Percentiles rank a stretch among this genome's conserved stretches.
phyloP scores from a whole-genome alignment of 2,113 vertebrate species.

The Vireo altiloquus region DNA sequence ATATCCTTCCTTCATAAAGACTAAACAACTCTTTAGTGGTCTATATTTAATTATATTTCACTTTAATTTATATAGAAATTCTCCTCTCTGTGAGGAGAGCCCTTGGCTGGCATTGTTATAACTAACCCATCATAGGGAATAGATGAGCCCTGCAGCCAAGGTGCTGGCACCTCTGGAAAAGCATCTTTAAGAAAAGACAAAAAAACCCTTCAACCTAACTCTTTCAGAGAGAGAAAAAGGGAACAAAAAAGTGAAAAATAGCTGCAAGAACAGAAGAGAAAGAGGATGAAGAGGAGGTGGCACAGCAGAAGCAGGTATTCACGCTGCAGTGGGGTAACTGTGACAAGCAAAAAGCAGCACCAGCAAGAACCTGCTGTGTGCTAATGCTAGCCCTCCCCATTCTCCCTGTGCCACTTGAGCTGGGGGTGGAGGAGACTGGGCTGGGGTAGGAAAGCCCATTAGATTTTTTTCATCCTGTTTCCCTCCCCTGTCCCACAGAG shows the following conservation, averaged over 20 bases:
- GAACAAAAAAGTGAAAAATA: not conserved
- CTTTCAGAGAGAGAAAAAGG: not conserved
- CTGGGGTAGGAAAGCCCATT: not conserved
- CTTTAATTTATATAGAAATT: not conserved
- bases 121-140: rapidly evolving
- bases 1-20: not conserved
- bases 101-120: not conserved
- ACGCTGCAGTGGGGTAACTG: not conserved
- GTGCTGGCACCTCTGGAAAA: not conserved
- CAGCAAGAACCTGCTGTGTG: not conserved
- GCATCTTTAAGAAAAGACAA: not conserved
- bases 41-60: not conserved
- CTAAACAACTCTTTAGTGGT: not conserved
- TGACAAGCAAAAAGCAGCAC: not conserved
- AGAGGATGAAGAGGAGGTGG: not conserved
- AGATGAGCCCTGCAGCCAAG: not conserved
- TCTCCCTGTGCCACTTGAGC: not conserved
- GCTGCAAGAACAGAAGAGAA: not conserved
- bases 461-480: not conserved
- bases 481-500: not conserved
- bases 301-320: not conserved
- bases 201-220: not conserved
- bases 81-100: not conserved
- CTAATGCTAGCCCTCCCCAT: too few species aligned
- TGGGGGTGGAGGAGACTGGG: not conserved